Base-by-base conservation (phyloP, 2,888 invertebrate genomes). In the Lasioglossum zephyrum region DNA sequence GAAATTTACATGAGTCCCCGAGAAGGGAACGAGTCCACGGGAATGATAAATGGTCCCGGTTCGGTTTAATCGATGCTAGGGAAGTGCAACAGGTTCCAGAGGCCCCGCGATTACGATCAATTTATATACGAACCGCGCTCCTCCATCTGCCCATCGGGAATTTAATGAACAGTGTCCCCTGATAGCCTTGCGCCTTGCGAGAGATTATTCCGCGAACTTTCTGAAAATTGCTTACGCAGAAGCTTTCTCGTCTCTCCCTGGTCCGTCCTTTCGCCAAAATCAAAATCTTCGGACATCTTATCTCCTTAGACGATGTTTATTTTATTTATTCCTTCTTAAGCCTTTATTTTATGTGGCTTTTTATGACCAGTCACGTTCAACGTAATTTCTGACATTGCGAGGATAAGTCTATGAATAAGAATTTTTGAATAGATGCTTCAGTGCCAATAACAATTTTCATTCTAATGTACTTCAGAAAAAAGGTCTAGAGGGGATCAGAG, bases 61-160 rank as follows among this genome's bases (percentile, higher is more conserved):
- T 79, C 73, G 53, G 70, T 81, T 79, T 87, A 86, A 87, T 86
- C 86, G 83, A 77, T 63, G 76, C 70, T 60, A 81, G 57, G 81
- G 83, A 87, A 83, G 80, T 41, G 86, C 87, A 87, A 87, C 87
- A 84, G 87, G 87, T 87, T 87, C 69, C 77, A 66, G 85, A 81
- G 73, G 63, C 80, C 39, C 31, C 80, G 79, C 49, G 84, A 81
- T 84, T 66, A 79, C 36, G 72, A 73, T 79, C 73, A 73, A 86
- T 86, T 77, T 86, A 81, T 86, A 72, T 16, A 36, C 49, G 13
- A 36, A 47, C 44, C 39, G 60, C 47, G 60, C 47, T 47, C 60
- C 47, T 39, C 36, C 26, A 16, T 78, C 82, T 78, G 70, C n/a
- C 36, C 63, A 73, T 31, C 66, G 53, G 57, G 66, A 39, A 60